Conservation (phyloP, 2,797 vertebrate genomes). For the Syndactyla subalaris region DNA sequence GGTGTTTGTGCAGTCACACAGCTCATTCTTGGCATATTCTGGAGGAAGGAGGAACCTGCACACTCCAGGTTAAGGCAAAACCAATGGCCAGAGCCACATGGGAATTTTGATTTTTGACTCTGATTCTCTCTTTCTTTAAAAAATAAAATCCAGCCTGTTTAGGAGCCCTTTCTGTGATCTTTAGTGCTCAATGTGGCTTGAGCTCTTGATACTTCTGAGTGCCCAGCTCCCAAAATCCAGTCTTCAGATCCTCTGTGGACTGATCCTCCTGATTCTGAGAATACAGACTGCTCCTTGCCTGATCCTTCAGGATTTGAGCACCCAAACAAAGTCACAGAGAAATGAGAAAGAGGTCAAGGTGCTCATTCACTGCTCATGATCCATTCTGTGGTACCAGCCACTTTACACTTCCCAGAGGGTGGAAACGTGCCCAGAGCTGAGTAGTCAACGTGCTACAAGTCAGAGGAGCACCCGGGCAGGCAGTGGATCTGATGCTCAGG, state of each 20-base stretch:
- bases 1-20: background rate
- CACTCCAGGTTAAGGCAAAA: background rate
- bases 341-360: background rate
- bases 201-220: background rate
- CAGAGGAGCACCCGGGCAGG: background rate
- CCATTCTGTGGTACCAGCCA: background rate
- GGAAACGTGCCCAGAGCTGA: background rate
- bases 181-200: background rate
- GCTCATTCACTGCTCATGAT: background rate
- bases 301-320: background rate
- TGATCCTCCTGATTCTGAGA: background rate
- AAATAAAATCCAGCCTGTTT: background rate
- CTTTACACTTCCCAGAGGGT: background rate
- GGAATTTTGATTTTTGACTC: background rate
- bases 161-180: background rate
- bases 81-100: accelerated
- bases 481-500: background rate
- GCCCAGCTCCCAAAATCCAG: background rate
- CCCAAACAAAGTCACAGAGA: background rate
- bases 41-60: background rate
- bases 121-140: background rate
- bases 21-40: background rate
- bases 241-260: background rate
- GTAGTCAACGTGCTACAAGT: background rate
- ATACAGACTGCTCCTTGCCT: background rate